Base-by-base conservation (phyloP, 2,888 invertebrate genomes). In the Chaitophorus viminalis region DNA sequence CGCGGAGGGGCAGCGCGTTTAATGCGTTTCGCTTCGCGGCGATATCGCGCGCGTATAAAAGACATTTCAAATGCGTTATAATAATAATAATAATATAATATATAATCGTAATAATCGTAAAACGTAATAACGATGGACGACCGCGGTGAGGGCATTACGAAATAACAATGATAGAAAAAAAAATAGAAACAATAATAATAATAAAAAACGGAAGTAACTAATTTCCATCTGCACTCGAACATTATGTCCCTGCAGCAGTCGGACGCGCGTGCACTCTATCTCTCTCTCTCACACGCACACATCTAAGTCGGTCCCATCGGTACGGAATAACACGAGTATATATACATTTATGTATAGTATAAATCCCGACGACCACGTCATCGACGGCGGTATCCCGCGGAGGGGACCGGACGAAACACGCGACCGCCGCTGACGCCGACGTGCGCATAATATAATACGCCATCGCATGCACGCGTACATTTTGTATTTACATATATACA, bases 151-250 rank as follows among this genome's bases (percentile, higher is more conserved):
- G 65, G 17, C 29, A 75, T 29, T 54, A 18, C 54, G n/a, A 21
- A 70, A 77, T 46, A 76, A 76, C 36, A 76, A 76, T 76, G 52
- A n/a, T 60, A 25, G 3, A 14, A 21, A 74, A 82, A 52, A 54
- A 82, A 72, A 74, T 14, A 1, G 46, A 4, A 76, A 68, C 31
- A 68, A 70, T 31, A 31, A 70, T 31, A 11, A 70, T 70, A 70
- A 87, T n/a, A 81, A 74, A 70, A 81, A 74, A 74, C 74, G 87
- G 79, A 81, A 87, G 46, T 81, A 46, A 87, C 87, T 87, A 87
- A 81, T 87, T 81, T 87, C 74, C 87, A 70, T 81, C 74, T 60
- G 74, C 77, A 82, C 70, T 72, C 68, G 31, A 29, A 70, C 29
- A 18, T 36, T 39, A n/a, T n/a, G 72, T 25, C 60, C 33, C 72